Base-by-base conservation (phyloP, 2,113 vertebrate genomes). In the Hippocampus barbouri region DNA sequence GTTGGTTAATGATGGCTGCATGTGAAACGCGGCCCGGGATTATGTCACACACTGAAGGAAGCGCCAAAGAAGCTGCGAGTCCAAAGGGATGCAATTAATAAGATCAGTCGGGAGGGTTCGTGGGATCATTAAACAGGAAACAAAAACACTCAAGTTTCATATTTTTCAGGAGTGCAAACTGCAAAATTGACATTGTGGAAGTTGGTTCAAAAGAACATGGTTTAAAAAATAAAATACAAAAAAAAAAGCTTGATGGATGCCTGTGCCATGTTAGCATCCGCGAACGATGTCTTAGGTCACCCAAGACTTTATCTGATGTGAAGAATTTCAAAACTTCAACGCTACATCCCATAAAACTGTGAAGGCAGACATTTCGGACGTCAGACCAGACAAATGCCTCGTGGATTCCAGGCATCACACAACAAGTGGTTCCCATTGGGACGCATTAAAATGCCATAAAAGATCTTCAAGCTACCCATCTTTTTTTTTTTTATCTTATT, bases 1-100 rank as follows among this genome's bases (percentile, higher is more conserved):
- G 34, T 43, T 51, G 68, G 66, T 67, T 76, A 82, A 73, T 70
- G 72, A 83, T 34, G 61, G 73, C 16, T 72, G 61, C 62, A 51
- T 80, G 74, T 74, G 57, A 61, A 77, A 72, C 70, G 60, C 72
- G 54, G 69, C 51, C 1, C 65, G 54, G 57, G 77, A 66, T 83
- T 69, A 74, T 59, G 78, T 77, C 69, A 61, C 77, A 83, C 76
- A 76, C 77, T 14, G 59, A 76, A 80, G 67, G 74, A 80, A 47
- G 68, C 70, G 68, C 59, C 66, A 41, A 79, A 79, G 73, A 64
- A 63, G 73, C 12, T 30, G 57, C 1, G 14, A 63, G 79, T 87
- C 87, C 80, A 79, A 85, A 74, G 85, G 87, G 84, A 87, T 51
- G 71, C 81, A 86, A 88, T 90, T 88, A 88, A 86, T 86, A 85